phyloP scores from a whole-genome alignment of 2,113 vertebrate species.

The Apeltes quadracus region DNA sequence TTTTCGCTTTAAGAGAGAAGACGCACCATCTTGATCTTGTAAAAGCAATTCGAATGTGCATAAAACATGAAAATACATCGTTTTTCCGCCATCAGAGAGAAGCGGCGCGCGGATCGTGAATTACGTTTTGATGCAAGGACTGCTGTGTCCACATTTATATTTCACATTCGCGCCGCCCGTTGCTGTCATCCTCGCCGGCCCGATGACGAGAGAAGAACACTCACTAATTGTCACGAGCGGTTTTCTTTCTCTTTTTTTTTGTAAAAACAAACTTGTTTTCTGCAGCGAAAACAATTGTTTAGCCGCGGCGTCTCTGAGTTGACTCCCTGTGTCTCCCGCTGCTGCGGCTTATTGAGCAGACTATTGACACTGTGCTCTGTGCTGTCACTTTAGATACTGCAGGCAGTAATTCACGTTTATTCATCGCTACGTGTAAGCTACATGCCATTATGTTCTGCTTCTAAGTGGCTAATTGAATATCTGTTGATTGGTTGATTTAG shows the following conservation, averaged over 20 bases:
- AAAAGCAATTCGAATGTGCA: slow-evolving; percentile 79
- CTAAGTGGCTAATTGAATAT: slow-evolving; percentile 62
- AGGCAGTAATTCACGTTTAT: slow-evolving; percentile 48
- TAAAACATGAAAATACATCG: slow-evolving; percentile 82
- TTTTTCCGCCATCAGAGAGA: slow-evolving; percentile 64
- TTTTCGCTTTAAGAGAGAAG: slow-evolving; percentile 69
- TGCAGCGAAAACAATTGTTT: slow-evolving; percentile 30
- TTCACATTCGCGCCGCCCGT: slow-evolving; percentile 46
- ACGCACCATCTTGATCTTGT: slow-evolving; percentile 79
- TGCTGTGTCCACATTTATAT: slow-evolving; percentile 71
- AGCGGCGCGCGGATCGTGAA: slow-evolving; percentile 67
- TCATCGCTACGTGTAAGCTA: slow-evolving; percentile 38
- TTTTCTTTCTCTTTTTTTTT: slow-evolving; percentile 4
- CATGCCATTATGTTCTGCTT: slow-evolving; percentile 51
- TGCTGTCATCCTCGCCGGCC: slow-evolving; percentile 30
- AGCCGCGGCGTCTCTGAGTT: slow-evolving; percentile 28
- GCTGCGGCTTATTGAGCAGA: slow-evolving; percentile 28
- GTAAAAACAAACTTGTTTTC: slow-evolving; percentile 22
- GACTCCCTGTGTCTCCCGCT: slow-evolving; percentile 30
- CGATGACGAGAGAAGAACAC: slow-evolving; percentile 36
- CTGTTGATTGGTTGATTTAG: slow-evolving; percentile 56
- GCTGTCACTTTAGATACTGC: slow-evolving; percentile 50
- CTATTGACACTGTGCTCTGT: slow-evolving; percentile 40
- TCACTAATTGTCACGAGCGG: slow-evolving; percentile 68
- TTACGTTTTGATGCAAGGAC: slow-evolving; percentile 70